Evolutionary conservation across 2,888 invertebrate genomes (phyloP), one percentile per base, ranked within the genome.

Genomic region (Coecobrya sp.): DNA sequence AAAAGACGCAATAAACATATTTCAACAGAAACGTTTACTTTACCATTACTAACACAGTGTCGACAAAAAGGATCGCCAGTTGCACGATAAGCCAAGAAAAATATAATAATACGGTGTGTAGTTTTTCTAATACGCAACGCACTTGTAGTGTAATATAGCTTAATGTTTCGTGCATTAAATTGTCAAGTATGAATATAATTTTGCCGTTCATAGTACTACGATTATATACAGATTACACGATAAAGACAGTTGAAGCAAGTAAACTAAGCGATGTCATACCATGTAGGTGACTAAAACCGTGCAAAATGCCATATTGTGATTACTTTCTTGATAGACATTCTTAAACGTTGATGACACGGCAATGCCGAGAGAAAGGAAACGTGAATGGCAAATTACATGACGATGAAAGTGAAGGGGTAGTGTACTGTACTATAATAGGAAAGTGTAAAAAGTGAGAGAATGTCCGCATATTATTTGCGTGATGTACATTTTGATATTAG

Each of bases 1-100:
- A 68, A 68, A 68, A 30, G 65, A 76, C 49, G 49, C n/a, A 76
- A 36, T 13, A 76, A 76, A 19, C 27, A 76, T 49, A 13, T 76
- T 76, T 68, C 8, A 68, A 4, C 13, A 30, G 10, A 49, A 49
- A 49, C 11, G 10, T 49, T 49, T 13, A 49, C 49, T 11, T 49
- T 10, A 10, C 49, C 13, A 49, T 49, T 1, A 49, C 49, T 13
- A 13, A 49, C 11, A 49, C 10, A 7, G 49, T 49, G 11, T 49
- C 62, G 19, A 22, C 62, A 25, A 62, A 62, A 62, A 22, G 62
- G 25, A 62, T 25, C 62, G 62, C 25, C 62, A 25, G 22, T 62
- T 22, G 10, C 62, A 62, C 62, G 62, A 62, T 25, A 62, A 62
- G 62, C 62, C 16, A 55, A 19, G 52, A 52, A 55, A 55, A 55